Evolutionary conservation across 2,888 invertebrate genomes (phyloP).

Genomic region (Parapristionchus giblindavisi): DNA sequence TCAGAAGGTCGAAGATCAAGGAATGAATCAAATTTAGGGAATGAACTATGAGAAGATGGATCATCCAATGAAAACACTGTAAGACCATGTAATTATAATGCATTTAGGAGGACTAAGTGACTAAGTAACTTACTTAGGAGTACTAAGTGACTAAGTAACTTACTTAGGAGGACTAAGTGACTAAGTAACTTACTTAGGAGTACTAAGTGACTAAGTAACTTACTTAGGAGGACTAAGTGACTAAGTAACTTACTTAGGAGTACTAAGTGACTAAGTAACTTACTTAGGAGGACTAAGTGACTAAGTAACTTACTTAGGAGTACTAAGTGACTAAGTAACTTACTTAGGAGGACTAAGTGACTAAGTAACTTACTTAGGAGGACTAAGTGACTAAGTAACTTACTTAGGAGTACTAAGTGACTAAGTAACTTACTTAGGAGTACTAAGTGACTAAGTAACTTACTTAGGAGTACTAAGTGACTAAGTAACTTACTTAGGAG

Average conservation of each 20-base stretch:
- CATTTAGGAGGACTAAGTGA: too few species aligned
- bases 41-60: constrained; percentile 46
- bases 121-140: not conserved
- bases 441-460: not conserved
- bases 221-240: constrained; percentile 16
- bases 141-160: not conserved
- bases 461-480: constrained; percentile 17
- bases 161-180: constrained; percentile 16
- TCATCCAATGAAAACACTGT: constrained; percentile 55
- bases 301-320: not conserved
- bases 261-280: not conserved
- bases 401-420: constrained; percentile 17
- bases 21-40: constrained; percentile 58
- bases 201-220: not conserved
- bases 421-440: not conserved
- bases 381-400: not conserved
- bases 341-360: constrained; percentile 16
- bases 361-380: not conserved
- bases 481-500: not conserved
- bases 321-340: not conserved
- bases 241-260: not conserved
- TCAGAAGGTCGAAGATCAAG: constrained; percentile 48
- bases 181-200: not conserved
- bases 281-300: constrained; percentile 16
- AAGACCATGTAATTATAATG: too few species aligned